Percentiles rank a stretch among this genome's conserved stretches.
phyloP scores from a whole-genome alignment of 2,797 vertebrate species.

The Hoplostethus atlanticus region DNA sequence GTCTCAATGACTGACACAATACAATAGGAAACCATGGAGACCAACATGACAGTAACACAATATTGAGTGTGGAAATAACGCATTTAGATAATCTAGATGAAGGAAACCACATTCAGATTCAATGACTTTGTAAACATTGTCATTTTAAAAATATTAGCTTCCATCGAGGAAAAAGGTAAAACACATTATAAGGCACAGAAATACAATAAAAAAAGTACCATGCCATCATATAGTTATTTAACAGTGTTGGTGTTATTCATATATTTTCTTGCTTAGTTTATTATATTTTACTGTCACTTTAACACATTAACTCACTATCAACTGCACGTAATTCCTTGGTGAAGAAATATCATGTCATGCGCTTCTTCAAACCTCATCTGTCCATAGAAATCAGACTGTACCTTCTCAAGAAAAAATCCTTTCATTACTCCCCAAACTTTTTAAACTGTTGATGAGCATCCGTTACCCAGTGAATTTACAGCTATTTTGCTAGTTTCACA shows the following conservation, averaged over 20 bases:
- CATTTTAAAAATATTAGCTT: not conserved
- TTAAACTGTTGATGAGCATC: not conserved
- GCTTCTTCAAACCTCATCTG: not conserved
- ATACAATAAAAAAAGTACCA: not conserved
- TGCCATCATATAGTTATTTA: not conserved
- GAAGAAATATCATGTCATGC: not conserved
- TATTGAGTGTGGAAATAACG: slow-evolving; percentile 49
- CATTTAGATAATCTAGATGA: slow-evolving; percentile 16
- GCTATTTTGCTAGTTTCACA: not conserved
- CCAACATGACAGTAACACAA: slow-evolving; percentile 67
- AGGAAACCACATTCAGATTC: not conserved
- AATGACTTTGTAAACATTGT: not conserved
- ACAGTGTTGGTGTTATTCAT: not conserved
- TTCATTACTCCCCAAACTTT: not conserved
- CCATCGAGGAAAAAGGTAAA: not conserved
- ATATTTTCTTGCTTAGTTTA: not conserved
- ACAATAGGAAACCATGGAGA: slow-evolving; percentile 73
- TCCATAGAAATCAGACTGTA: not conserved
- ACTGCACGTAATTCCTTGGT: not conserved
- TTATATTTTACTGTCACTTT: not conserved
- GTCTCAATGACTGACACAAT: slow-evolving; percentile 61
- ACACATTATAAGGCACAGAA: not conserved
- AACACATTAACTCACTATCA: not conserved
- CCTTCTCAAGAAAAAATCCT: not conserved
- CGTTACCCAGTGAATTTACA: not conserved